A percentile compares a stretch with the other conserved stretches of the same genome.
These are phyloP conservation scores for Saccostrea cuccullata DNA, from an alignment of 1,140 invertebrate genomes.

Conservation along the genomic window DNA sequence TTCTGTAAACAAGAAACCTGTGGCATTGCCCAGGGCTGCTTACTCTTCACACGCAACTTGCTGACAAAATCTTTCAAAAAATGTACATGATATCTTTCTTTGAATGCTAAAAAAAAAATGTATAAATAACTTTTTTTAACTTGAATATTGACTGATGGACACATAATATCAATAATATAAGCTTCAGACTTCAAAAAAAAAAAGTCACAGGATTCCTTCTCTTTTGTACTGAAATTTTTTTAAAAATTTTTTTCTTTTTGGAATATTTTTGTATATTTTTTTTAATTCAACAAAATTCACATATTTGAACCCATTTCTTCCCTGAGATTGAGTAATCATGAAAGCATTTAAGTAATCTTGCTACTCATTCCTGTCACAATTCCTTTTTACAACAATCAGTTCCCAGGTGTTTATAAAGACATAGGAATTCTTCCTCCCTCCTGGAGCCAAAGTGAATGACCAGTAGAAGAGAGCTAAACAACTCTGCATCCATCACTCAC, in stretches of 20 bases:
- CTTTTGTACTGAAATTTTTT: too few relatives aligned
- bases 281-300: neutral
- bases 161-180: too few relatives aligned
- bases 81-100: too few relatives aligned
- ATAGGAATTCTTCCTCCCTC: neutral
- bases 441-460: conserved; percentile 10
- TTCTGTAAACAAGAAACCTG: neutral
- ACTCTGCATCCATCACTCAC: conserved; percentile 4
- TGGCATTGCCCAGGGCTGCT: neutral
- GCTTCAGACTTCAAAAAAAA: too few relatives aligned
- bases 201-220: too few relatives aligned
- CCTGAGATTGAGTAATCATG: neutral
- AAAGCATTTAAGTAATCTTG: too few relatives aligned
- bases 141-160: too few relatives aligned
- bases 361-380: too few relatives aligned
- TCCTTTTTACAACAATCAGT: neutral
- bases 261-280: neutral
- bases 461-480: neutral
- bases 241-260: too few relatives aligned
- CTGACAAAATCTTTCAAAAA: neutral
- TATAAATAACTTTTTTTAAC: too few relatives aligned
- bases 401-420: neutral
- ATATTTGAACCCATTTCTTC: neutral
- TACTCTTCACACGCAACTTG: neutral
- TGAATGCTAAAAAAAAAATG: too few relatives aligned